Conservation (phyloP, 2,888 invertebrate species). For the Ornithoptera priamus region DNA sequence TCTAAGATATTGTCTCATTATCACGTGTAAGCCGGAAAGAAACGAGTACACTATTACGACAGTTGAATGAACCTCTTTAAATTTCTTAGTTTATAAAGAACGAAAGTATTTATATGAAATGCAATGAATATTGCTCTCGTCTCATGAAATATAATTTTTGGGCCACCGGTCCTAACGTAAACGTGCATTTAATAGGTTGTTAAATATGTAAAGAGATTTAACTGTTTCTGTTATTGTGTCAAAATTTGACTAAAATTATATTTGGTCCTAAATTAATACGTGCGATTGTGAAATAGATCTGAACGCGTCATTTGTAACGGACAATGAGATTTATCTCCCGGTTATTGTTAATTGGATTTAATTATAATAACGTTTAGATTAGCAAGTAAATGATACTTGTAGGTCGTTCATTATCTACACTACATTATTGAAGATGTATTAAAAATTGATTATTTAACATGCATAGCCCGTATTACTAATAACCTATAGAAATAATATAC, state of each 20-base stretch:
- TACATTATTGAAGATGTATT: conserved; percentile 56
- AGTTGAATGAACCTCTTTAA: too few species aligned
- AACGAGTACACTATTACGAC: too few species aligned
- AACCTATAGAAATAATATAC: conserved; percentile 55
- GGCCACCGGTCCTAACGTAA: conserved; percentile 58
- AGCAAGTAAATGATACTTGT: conserved; percentile 33
- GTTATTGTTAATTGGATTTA: conserved; percentile 37
- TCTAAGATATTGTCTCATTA: too few species aligned
- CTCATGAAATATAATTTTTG: conserved; percentile 45
- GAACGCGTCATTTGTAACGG: conserved; percentile 36
- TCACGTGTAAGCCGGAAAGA: too few species aligned
- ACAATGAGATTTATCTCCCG: conserved; percentile 20
- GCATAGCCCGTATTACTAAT: conserved; percentile 42
- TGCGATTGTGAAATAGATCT: conserved; percentile 43
- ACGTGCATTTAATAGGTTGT: conserved; percentile 78
- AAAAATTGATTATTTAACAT: conserved; percentile 58
- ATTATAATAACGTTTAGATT: conserved; percentile 30
- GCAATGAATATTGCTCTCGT: conserved; percentile 40
- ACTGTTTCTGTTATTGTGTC: conserved; percentile 63
- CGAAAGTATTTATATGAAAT: conserved; percentile 40
- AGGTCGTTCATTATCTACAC: conserved; percentile 44
- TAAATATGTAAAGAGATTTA: conserved; percentile 73
- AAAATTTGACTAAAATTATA: conserved; percentile 48
- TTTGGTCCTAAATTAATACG: conserved; percentile 39
- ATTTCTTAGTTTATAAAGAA: too few species aligned